Evolutionary conservation across 2,113 vertebrate species (phyloP).

Genomic region (Hyla sarda): DNA sequence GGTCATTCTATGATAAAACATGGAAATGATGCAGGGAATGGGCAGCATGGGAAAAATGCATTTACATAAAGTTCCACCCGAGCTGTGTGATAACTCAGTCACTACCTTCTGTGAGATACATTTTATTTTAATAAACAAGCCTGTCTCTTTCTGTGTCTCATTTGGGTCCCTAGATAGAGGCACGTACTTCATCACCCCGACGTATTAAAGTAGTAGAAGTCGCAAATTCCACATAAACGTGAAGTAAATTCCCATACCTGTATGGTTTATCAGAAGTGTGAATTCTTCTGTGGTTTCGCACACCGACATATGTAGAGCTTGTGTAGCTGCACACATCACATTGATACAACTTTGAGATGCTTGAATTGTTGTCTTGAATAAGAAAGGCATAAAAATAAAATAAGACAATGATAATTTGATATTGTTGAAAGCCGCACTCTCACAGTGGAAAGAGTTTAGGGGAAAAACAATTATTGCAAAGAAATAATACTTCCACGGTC

Average conservation of each 20-base stretch:
- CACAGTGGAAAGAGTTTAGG: constrained; percentile 11
- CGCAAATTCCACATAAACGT: neutral
- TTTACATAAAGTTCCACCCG: constrained; percentile 15
- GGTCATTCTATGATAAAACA: neutral
- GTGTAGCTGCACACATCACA: constrained; percentile 95
- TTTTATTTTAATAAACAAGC: constrained; percentile 2
- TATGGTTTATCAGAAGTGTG: constrained; percentile 96
- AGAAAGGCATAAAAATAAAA: neutral
- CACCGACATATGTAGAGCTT: constrained; percentile 92
- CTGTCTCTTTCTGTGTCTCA: neutral
- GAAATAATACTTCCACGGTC: constrained; percentile 20
- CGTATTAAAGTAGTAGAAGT: neutral
- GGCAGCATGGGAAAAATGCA: constrained; percentile 6
- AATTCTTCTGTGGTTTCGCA: constrained; percentile 93
- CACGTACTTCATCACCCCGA: neutral
- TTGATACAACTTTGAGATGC: constrained; percentile 84
- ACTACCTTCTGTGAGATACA: neutral
- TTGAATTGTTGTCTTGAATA: constrained; percentile 68
- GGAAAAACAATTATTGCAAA: constrained; percentile 17
- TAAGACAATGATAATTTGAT: neutral
- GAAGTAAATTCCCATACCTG: constrained; percentile 74
- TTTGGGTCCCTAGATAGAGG: neutral
- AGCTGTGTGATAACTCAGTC: neutral
- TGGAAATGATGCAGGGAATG: constrained; percentile 7
- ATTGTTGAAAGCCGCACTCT: neutral